phyloP scores from a whole-genome alignment of 2,888 invertebrate genomes.

The Chalcosyrphus nemorum region DNA sequence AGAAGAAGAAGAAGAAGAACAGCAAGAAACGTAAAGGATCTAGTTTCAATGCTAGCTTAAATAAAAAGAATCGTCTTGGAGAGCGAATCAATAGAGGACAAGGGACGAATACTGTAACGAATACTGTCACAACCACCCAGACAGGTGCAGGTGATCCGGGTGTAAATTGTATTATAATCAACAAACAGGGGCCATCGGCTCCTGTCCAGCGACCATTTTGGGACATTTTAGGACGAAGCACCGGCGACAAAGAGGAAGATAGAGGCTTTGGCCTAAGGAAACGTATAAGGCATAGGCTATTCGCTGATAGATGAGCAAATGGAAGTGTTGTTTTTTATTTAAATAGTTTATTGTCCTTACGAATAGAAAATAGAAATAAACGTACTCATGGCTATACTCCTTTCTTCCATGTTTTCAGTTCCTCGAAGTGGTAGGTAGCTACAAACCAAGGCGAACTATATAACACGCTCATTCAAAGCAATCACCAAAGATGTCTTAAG shows the following conservation, averaged over 20 bases:
- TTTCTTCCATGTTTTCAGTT: no score
- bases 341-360: no score
- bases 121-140: slow-evolving; percentile 23
- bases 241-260: neutral
- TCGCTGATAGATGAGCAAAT: no score
- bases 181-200: neutral
- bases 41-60: neutral
- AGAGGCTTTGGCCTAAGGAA: slow-evolving; percentile 1
- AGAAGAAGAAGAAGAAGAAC: neutral
- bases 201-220: slow-evolving; percentile 7
- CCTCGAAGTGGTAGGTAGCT: no score
- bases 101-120: neutral
- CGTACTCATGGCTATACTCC: no score
- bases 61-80: neutral
- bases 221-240: slow-evolving; percentile 22
- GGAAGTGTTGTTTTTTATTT: no score
- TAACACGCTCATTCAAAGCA: no score
- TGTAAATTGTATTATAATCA: slow-evolving; percentile 46
- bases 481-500: no score
- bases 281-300: neutral
- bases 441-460: no score
- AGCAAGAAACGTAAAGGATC: neutral
- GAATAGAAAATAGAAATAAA: no score
- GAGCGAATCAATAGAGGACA: neutral
- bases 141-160: slow-evolving; percentile 1